Percentiles rank a stretch among this genome's conserved stretches.
phyloP scores from a whole-genome alignment of 2,888 invertebrate species.

The Pachycephus smyrnensis region DNA sequence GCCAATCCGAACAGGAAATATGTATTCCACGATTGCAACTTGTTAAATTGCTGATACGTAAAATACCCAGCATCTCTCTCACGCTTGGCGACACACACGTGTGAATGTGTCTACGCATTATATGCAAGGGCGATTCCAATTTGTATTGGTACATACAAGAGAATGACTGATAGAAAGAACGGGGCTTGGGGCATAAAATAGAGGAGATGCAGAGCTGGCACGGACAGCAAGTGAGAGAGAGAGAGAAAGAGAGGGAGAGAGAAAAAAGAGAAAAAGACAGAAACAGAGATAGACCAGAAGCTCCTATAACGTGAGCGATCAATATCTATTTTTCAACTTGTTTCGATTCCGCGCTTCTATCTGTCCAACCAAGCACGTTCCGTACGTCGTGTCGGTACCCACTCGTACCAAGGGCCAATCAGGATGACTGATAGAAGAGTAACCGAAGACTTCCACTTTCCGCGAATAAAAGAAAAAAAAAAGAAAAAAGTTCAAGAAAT shows the following conservation, averaged over 20 bases:
- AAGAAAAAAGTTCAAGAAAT: background rate
- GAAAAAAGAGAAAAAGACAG: constrained; percentile 18
- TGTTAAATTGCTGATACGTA: constrained; percentile 40
- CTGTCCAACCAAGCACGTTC: constrained; percentile 19
- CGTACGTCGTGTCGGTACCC: background rate
- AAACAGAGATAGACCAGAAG: constrained; percentile 12
- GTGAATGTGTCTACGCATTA: background rate
- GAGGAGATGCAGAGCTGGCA: background rate
- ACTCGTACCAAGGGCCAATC: background rate
- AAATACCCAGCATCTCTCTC: constrained; percentile 28
- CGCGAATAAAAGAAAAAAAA: background rate
- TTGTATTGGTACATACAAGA: background rate
- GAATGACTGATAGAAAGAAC: background rate
- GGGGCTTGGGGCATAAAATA: background rate
- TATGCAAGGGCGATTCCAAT: background rate
- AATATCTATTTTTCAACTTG: constrained; percentile 59
- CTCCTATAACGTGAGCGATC: constrained; percentile 37
- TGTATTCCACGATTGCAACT: constrained; percentile 34
- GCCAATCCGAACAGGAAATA: constrained; percentile 22
- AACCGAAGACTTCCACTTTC: background rate
- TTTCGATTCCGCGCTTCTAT: constrained; percentile 46
- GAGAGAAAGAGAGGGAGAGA: constrained; percentile 18
- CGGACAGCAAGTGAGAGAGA: constrained; percentile 12
- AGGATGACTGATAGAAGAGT: background rate
- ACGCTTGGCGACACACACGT: background rate